Base-by-base conservation (phyloP, 2,888 invertebrate genomes). In the Pammene fasciana region DNA sequence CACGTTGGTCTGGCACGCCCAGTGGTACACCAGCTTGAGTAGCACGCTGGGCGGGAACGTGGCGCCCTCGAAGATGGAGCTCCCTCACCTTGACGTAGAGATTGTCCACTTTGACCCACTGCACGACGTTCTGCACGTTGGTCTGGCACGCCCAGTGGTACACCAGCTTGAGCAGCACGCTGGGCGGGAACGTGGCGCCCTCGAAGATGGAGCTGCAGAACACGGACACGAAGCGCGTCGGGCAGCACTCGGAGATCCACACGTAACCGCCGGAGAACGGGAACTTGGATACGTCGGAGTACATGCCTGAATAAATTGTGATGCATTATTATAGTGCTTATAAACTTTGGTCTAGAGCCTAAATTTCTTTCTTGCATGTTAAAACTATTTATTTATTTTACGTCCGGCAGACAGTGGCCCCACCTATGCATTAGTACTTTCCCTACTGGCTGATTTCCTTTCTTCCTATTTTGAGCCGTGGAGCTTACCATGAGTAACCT, bases 101-200 rank as follows among this genome's bases (percentile, higher is more conserved):
- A 72, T 92, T 92, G 71, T 92, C 92, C 0, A 92, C 97, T 82
- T 94, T 95, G 0, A 97, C 97, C 98, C 97, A 98, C 72, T 97
- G 96, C 0, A 97, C 95, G 0, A 97, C 97, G 79, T 97, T 98
- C 76, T 96, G 96, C 0, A 97, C 96, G 74, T 96, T 97, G 0
- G 98, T 97, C 83, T 98, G 97, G 75, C 97, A 97, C 0, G 97
- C 94, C 98, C 98, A 98, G 83, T 97, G 97, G 86, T 98, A 98
- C 64, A 98, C 94, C 0, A 98, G 91, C 79, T 97, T 97, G 0
- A 98, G 88, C 9, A 97, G 90, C 0, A 96, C 95, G 45, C 96
- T 96, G 0, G 98, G 97, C 0, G 97, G 96, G 86, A 97, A 96
- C 0, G 96, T 95, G 1, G 97, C 96, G 0, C 96, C 96, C 86